These are phyloP conservation scores for Heliconius ethilla DNA, from an alignment of 2,888 invertebrate genomes.

Conservation along the genomic window DNA sequence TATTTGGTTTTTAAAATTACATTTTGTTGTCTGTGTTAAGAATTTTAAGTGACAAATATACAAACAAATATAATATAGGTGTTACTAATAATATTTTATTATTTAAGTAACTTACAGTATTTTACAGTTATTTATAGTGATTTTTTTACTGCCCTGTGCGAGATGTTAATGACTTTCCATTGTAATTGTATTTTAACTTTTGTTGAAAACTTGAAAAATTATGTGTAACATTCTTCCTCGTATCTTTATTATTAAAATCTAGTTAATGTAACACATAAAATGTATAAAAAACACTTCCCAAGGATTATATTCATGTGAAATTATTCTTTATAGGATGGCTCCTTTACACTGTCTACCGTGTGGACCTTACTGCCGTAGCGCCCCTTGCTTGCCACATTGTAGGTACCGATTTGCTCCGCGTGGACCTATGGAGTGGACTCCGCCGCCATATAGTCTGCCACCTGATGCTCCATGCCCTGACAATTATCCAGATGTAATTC, in stretches of 20 bases:
- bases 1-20: neutral
- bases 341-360: constrained; percentile 38
- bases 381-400: constrained; percentile 41
- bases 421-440: constrained; percentile 36
- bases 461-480: neutral
- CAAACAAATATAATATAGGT: too few relatives aligned
- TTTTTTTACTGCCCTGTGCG: too few relatives aligned
- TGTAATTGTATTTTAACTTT: too few relatives aligned
- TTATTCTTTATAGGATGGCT: neutral
- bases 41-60: neutral
- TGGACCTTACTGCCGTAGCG: constrained; percentile 40
- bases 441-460: constrained; percentile 41
- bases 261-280: neutral
- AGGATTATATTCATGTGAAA: neutral
- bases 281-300: neutral
- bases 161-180: too few relatives aligned
- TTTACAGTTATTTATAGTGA: too few relatives aligned
- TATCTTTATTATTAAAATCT: neutral
- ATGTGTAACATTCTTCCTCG: too few relatives aligned
- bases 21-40: neutral
- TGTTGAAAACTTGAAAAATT: too few relatives aligned
- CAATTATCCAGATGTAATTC: constrained; percentile 27
- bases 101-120: too few relatives aligned
- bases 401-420: constrained; percentile 31
- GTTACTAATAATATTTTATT: too few relatives aligned